Percentiles rank a stretch among this genome's conserved stretches.
Evolutionary conservation across 2,113 vertebrate genomes (phyloP).

Genomic region (Aegithalos caudatus): DNA sequence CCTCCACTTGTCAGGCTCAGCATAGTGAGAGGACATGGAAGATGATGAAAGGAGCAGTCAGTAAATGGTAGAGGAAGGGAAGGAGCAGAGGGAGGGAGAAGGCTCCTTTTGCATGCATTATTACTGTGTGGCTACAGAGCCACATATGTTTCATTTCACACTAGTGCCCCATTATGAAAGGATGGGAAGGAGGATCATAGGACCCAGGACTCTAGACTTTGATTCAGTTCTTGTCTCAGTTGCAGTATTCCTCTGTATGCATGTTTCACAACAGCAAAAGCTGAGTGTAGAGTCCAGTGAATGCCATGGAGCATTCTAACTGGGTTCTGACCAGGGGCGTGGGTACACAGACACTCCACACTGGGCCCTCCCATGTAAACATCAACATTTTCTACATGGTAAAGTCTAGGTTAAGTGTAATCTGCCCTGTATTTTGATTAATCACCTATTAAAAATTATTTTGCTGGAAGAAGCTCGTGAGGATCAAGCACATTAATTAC

Average conservation of each 20-base stretch:
- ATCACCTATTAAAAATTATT: background rate
- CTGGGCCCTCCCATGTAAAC: background rate
- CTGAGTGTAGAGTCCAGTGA: background rate
- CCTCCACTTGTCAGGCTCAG: background rate
- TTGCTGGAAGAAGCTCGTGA: background rate
- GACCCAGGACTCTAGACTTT: background rate
- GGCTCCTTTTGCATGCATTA: background rate
- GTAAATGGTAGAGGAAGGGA: background rate
- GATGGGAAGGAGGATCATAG: background rate
- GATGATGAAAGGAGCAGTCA: background rate
- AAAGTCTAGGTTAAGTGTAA: background rate
- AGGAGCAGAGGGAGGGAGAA: background rate
- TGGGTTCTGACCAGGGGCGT: background rate
- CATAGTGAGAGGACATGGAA: background rate
- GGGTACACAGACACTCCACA: accelerated
- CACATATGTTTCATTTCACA: background rate
- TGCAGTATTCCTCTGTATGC: background rate
- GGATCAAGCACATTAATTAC: background rate
- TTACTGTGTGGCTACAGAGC: background rate
- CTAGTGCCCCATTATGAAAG: background rate
- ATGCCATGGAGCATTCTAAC: background rate
- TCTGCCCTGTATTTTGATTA: background rate
- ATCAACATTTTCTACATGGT: background rate
- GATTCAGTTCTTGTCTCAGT: background rate
- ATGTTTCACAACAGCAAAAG: background rate